These are phyloP conservation scores for Charadrius vociferus DNA, from an alignment of 2,113 vertebrate genomes.

Conservation along the genomic window DNA sequence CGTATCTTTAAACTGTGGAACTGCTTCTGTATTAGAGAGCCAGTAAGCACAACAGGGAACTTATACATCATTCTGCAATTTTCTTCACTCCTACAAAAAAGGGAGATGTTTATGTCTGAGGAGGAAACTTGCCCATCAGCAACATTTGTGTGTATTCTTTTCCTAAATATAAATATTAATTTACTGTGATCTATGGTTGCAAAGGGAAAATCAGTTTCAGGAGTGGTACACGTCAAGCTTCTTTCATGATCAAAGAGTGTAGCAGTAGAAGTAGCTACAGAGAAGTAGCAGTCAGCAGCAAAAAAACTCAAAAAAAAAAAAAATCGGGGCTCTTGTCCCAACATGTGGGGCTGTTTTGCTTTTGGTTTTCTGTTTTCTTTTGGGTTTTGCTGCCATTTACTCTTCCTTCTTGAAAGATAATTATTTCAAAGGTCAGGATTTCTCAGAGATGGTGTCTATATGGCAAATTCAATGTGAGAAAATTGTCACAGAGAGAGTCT, in stretches of 20 bases:
- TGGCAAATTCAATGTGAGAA: background rate
- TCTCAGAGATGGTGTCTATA: background rate
- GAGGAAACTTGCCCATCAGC: background rate
- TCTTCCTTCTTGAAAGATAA: background rate
- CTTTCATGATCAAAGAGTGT: no score
- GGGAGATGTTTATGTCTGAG: background rate
- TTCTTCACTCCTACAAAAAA: background rate
- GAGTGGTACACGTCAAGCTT: accelerated
- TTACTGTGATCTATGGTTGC: background rate
- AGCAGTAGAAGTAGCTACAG: no score
- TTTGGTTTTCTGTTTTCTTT: no score
- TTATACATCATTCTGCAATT: background rate
- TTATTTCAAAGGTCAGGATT: background rate
- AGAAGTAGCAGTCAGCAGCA: no score
- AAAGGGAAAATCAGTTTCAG: background rate
- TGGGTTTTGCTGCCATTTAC: background rate
- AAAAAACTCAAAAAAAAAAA: background rate
- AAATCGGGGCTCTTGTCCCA: background rate
- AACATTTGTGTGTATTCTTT: background rate
- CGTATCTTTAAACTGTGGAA: background rate
- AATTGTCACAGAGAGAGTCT: no score
- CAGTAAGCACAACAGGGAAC: background rate
- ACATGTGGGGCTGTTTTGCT: background rate
- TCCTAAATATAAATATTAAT: background rate
- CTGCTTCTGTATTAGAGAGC: background rate